Evolutionary conservation across 2,113 vertebrate genomes (phyloP).

Genomic region (Polypterus bichir): DNA sequence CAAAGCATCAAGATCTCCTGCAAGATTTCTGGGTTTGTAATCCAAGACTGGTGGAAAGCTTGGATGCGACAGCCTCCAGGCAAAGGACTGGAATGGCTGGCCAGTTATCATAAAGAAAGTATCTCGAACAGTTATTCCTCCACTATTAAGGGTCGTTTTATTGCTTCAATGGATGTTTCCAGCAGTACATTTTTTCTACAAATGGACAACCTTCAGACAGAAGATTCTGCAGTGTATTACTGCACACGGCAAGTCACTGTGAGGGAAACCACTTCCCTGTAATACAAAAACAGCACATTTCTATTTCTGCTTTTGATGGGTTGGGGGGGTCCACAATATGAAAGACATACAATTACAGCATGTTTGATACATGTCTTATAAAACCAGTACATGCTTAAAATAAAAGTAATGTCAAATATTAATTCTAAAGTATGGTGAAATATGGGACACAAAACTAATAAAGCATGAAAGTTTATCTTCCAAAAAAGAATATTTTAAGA

Average conservation of each 20-base stretch:
- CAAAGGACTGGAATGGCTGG: conserved; percentile 5
- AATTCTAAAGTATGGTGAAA: no score
- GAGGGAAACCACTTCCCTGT: neutral
- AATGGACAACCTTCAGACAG: conserved; percentile 8
- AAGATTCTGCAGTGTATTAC: conserved; percentile 6
- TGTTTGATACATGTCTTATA: no score
- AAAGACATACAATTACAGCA: no score
- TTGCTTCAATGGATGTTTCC: neutral
- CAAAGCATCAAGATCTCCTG: conserved; percentile 1
- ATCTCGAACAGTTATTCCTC: neutral
- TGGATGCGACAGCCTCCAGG: conserved; percentile 7
- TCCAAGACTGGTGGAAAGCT: neutral
- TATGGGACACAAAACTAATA: no score
- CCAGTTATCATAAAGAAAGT: neutral
- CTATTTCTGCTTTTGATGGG: no score
- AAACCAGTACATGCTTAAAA: no score
- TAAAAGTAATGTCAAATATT: no score
- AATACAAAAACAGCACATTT: no score
- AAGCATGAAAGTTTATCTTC: no score
- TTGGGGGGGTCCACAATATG: no score
- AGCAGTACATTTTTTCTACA: conserved; percentile 1
- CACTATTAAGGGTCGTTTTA: neutral
- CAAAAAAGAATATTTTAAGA: no score
- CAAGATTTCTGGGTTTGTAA: neutral
- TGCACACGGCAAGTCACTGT: neutral